Conservation (phyloP, 2,888 invertebrate genomes). For the Lasioglossum zephyrum region DNA sequence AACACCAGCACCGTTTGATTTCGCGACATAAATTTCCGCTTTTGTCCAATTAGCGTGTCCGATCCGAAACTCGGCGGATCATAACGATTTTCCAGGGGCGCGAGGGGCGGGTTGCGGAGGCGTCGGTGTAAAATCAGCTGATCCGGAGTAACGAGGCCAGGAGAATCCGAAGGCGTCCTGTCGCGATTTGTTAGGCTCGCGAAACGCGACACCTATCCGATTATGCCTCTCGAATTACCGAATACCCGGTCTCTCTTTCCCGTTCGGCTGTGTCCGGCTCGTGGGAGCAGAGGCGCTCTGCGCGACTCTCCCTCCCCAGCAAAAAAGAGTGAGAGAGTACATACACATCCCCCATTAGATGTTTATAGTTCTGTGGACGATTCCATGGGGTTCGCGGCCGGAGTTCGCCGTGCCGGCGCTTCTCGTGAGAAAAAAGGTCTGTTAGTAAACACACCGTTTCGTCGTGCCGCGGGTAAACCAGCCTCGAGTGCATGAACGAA, state of each 20-base stretch:
- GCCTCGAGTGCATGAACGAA: conserved; percentile 20
- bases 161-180: conserved; percentile 51
- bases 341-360: conserved; percentile 25
- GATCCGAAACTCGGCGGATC: neutral
- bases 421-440: conserved; percentile 67
- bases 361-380: conserved; percentile 54
- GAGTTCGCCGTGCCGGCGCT: neutral
- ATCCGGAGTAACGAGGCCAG: conserved; percentile 61
- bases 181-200: conserved; percentile 67
- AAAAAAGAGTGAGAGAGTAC: neutral
- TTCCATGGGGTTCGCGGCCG: conserved; percentile 15
- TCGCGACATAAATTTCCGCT: neutral
- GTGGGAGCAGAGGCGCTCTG: conserved; percentile 20
- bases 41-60: neutral
- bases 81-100: neutral
- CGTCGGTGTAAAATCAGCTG: conserved; percentile 55
- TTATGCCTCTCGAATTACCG: conserved; percentile 78
- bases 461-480: conserved; percentile 16
- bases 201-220: conserved; percentile 78
- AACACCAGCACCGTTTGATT: neutral
- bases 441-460: conserved; percentile 60
- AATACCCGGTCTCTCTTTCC: conserved; percentile 57
- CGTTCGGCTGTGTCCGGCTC: conserved; percentile 17
- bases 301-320: neutral
- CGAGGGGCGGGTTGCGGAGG: neutral